Evolutionary conservation across 1,140 invertebrate species (phyloP).

Genomic region (Melitaea cinxia): DNA sequence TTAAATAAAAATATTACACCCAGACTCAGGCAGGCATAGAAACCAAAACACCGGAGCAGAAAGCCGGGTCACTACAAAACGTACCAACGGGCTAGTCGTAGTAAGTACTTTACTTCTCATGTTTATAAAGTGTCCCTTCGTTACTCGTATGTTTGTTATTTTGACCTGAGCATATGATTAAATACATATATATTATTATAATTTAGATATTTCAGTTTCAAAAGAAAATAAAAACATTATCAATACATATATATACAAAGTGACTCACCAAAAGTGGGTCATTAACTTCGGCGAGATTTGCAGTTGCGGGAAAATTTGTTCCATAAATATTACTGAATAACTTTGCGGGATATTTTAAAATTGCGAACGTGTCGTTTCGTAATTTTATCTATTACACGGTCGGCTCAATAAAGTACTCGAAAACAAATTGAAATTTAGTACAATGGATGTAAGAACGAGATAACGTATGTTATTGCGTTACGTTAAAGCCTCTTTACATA

Average conservation of each 20-base stretch:
- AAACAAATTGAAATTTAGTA: conserved; percentile 33
- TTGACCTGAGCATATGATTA: no score
- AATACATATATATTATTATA: neutral
- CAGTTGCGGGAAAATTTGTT: conserved; percentile 7
- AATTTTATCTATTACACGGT: conserved; percentile 20
- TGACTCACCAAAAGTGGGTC: neutral
- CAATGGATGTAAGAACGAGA: conserved; percentile 13
- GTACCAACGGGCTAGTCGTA: no score
- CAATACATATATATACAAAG: neutral
- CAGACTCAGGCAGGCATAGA: no score
- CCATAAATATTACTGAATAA: conserved; percentile 18
- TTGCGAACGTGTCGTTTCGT: conserved; percentile 16
- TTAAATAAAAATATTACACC: no score
- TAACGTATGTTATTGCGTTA: neutral
- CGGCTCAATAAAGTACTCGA: conserved; percentile 18
- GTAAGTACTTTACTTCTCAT: no score
- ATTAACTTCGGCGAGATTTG: conserved; percentile 13
- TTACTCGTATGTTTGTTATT: no score
- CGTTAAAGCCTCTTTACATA: neutral
- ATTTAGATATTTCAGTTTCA: neutral
- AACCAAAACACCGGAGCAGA: no score
- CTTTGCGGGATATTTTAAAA: conserved; percentile 21
- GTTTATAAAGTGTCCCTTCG: no score
- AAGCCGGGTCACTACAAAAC: no score
- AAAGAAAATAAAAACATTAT: no score